phyloP scores from a whole-genome alignment of 1,140 invertebrate species.

The Polyergus mexicanus region DNA sequence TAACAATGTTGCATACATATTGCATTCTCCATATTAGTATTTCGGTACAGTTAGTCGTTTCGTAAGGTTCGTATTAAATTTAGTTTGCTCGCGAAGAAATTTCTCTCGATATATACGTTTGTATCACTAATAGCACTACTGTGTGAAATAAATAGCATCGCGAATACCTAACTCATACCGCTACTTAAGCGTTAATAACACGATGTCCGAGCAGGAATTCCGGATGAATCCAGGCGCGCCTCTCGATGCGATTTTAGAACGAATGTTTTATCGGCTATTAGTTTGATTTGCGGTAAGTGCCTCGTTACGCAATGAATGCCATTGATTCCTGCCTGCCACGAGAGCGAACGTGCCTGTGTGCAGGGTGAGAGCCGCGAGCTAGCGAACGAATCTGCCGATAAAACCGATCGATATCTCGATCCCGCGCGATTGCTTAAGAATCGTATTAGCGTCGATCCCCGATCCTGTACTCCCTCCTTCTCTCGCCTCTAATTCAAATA shows the following conservation, averaged over 20 bases:
- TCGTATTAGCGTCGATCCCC: constrained; percentile 69
- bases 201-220: constrained; percentile 27
- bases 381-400: constrained; percentile 55
- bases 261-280: constrained; percentile 79
- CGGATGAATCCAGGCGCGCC: constrained; percentile 58
- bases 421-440: constrained; percentile 56
- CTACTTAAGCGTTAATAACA: constrained; percentile 44
- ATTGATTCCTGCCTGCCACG: constrained; percentile 73
- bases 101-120: constrained; percentile 7
- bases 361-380: constrained; percentile 32
- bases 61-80: neutral
- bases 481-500: constrained; percentile 1
- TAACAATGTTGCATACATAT: neutral
- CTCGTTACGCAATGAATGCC: constrained; percentile 81
- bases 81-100: constrained; percentile 2
- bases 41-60: constrained; percentile 9
- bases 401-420: constrained; percentile 75
- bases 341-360: neutral
- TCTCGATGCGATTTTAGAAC: constrained; percentile 68
- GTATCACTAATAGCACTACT: constrained; percentile 23
- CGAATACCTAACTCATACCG: constrained; percentile 40
- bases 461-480: constrained; percentile 46
- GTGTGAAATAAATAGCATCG: constrained; percentile 49
- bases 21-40: neutral
- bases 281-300: constrained; percentile 80